phyloP scores from a whole-genome alignment of 2,113 vertebrate species.

The Cryptomyrus ogoouensis region DNA sequence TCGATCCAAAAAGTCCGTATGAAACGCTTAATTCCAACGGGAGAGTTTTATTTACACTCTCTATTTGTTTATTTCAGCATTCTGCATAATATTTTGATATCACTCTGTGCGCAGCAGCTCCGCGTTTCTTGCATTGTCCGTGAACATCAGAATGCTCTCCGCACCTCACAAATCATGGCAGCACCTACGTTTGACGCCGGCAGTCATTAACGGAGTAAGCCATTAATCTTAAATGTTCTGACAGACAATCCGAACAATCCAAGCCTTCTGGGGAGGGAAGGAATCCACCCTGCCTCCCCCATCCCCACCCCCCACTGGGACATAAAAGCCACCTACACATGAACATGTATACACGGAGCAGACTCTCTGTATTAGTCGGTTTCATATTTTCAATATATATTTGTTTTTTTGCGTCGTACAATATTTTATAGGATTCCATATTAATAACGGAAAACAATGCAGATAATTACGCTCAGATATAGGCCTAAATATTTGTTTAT shows the following conservation, averaged over 20 bases:
- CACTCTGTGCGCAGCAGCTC: conserved; percentile 44
- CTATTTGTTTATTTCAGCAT: conserved; percentile 50
- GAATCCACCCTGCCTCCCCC: conserved; percentile 16
- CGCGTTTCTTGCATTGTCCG: conserved; percentile 65
- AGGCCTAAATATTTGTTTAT: neutral
- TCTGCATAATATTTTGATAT: conserved; percentile 21
- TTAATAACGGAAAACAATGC: neutral
- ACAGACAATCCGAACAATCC: conserved; percentile 59
- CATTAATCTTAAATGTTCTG: conserved; percentile 87
- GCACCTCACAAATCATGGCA: conserved; percentile 77
- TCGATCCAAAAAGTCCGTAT: conserved; percentile 95
- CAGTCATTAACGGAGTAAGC: conserved; percentile 82
- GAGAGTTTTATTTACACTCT: conserved; percentile 85
- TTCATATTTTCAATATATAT: neutral
- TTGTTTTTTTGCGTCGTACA: neutral
- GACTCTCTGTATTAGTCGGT: neutral
- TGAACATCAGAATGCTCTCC: conserved; percentile 68
- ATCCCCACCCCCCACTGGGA: conserved; percentile 14
- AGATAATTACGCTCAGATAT: neutral
- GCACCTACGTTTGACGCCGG: conserved; percentile 72
- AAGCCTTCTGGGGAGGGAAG: conserved; percentile 22
- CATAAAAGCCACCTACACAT: conserved; percentile 13
- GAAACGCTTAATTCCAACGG: conserved; percentile 93
- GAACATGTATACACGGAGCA: neutral
- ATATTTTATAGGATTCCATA: neutral